A percentile compares a stretch with the other conserved stretches of the same genome.
Evolutionary conservation across 2,888 invertebrate species (phyloP).

Genomic region (Thelaira solivaga): DNA sequence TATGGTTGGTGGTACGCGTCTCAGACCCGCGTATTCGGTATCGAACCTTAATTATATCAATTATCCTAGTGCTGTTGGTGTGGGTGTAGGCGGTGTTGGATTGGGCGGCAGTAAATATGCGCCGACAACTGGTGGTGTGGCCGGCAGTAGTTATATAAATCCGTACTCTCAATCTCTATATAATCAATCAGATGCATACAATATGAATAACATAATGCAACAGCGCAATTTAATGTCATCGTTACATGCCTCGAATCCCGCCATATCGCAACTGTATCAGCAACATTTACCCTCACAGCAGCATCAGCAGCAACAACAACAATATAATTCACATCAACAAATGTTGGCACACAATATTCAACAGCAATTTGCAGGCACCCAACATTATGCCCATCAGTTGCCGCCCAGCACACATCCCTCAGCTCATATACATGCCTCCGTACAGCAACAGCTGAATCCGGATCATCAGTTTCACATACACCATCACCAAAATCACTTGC

Average conservation of each 20-base stretch:
- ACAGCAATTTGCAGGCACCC: slow-evolving; percentile 75
- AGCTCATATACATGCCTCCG: slow-evolving; percentile 74
- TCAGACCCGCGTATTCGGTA: slow-evolving; percentile 75
- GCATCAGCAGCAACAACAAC: slow-evolving; percentile 66
- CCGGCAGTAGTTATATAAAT: slow-evolving; percentile 68
- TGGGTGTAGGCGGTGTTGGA: slow-evolving; percentile 36
- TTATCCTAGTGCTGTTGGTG: slow-evolving; percentile 67
- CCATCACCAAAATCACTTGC: slow-evolving; percentile 75
- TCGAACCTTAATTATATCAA: slow-evolving; percentile 74
- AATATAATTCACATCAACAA: slow-evolving; percentile 62
- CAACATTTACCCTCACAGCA: slow-evolving; percentile 63
- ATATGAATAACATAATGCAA: slow-evolving; percentile 65
- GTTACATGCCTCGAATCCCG: slow-evolving; percentile 76
- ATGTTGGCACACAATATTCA: slow-evolving; percentile 71
- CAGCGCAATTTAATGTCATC: slow-evolving; percentile 75
- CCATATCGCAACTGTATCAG: slow-evolving; percentile 75
- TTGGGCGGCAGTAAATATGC: slow-evolving; percentile 58
- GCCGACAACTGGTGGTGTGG: slow-evolving; percentile 59
- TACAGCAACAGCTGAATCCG: slow-evolving; percentile 75
- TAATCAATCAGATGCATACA: slow-evolving; percentile 66
- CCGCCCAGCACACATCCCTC: slow-evolving; percentile 66
- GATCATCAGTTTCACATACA: slow-evolving; percentile 76
- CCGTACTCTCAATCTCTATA: slow-evolving; percentile 70
- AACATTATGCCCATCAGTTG: slow-evolving; percentile 68
- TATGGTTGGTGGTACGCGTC: slow-evolving; percentile 67